Evolutionary conservation across 1,140 invertebrate genomes (phyloP), one percentile per base, ranked within the genome.

Genomic region (Phthorimaea operculella): DNA sequence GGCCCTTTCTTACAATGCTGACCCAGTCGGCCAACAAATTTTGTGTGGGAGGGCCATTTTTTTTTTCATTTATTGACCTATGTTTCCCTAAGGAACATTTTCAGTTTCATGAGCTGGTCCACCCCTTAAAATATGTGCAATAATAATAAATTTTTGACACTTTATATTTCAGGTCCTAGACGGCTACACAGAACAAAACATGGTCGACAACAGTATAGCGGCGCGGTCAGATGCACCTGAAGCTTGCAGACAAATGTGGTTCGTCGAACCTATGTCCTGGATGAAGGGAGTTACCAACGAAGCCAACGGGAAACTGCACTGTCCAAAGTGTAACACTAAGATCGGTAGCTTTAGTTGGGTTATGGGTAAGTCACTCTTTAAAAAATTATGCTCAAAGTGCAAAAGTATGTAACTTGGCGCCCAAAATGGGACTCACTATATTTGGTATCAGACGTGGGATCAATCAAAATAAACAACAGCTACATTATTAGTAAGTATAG

Each of bases 281-380:
- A 96, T 96, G 93, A 84, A 86, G 14, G 88, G 90, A 63, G 90
- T 93, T 44, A 84, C 87, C 39, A 89, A 91, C 62, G 89, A 87
- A 55, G 88, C 90, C 1, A 89, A 92, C 68, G 93, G 93, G 1
- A 94, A 94, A 78, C 78, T 96, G n/a, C 87, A 92, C 74, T 96
- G 94, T 75, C 94, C 94, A 17, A 94, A 94, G 76, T 95, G 94
- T 65, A 86, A 86, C 45, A 89, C 89, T 45, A 95, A 95, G 78
- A 82, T 95, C 45, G 94, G 93, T 4, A 93, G 91, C 42, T 96
- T 93, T 70, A 94, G 92, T 78, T 95, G 93, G 94, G 87, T 94
- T 50, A 92, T 92, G 88, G 91, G 91, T 90, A 53, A 61, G 79
- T 72, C 0, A 39, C 3, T n/a, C 3, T 39, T 39, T 5, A 5